phyloP scores from a whole-genome alignment of 2,113 vertebrate genomes.

The Tringa solitaria region DNA sequence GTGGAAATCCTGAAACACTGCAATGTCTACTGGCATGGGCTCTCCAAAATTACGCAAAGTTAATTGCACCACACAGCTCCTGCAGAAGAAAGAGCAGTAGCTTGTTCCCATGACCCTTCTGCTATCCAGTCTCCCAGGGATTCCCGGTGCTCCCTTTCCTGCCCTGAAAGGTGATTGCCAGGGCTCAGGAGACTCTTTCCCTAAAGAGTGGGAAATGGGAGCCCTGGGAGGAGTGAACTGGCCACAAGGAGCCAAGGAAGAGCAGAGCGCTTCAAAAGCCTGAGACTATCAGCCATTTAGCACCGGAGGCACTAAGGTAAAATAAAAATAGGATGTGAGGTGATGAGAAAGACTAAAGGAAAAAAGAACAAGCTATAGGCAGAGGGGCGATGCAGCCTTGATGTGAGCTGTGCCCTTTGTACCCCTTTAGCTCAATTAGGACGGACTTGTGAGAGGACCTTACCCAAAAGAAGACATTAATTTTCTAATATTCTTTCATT shows the following conservation, averaged over 20 bases:
- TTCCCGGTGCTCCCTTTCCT: background rate
- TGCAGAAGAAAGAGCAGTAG: background rate
- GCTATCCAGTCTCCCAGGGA: background rate
- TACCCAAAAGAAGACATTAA: background rate
- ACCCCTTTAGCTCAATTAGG: background rate
- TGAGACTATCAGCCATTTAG: background rate
- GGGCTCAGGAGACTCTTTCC: background rate
- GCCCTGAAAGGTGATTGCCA: background rate
- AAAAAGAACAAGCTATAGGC: background rate
- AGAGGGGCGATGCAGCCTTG: background rate
- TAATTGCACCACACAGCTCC: background rate
- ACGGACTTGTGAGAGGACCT: background rate
- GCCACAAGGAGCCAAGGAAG: background rate
- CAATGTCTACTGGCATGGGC: background rate
- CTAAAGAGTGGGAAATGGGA: background rate
- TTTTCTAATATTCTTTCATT: background rate
- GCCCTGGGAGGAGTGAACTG: rapidly evolving
- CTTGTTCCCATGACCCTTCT: background rate
- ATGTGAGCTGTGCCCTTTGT: background rate
- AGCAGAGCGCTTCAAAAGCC: background rate
- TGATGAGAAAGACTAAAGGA: background rate
- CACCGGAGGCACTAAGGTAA: background rate
- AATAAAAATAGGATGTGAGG: background rate
- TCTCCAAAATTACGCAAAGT: background rate
- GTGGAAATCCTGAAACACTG: background rate